Base-by-base conservation (phyloP, 2,113 vertebrate species). In the Sinocyclocheilus rhinocerous region DNA sequence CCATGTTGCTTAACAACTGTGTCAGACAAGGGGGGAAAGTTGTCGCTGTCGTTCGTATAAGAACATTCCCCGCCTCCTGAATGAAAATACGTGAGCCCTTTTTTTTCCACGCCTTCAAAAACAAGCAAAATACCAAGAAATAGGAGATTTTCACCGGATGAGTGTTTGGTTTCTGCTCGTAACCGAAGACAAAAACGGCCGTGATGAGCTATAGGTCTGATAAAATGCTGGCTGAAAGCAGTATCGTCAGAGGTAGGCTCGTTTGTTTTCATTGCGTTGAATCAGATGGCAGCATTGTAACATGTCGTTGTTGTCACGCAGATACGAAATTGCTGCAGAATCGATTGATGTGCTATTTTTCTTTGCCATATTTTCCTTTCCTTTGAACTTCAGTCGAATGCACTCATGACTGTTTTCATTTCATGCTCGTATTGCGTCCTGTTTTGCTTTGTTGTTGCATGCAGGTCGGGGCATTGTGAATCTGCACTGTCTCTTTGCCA, bases 61-160 rank as follows among this genome's bases (percentile, higher is more conserved):
- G 4, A 39, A 2, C 18, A 79, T 22, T 45, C 76, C 72, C 69
- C 88, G 69, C 85, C 85, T 61, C 20, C 59, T 57, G 22, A 52
- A 70, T 57, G 9, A 69, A 82, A 2, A 20, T 20, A 24, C 18
- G 26, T 11, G 84, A 26, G 26, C 24, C 6, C 5, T 76, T 26
- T 70, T 26, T 70, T 67, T 73, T 81, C 85, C 88, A 84, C 82
- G 85, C 88, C 88, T 82, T 15, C 42, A 33, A 70, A 70, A 52
- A 42, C 26, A 78, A 67, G 50, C 15, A 50, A 61, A 86, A 83
- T 75, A 84, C 16, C 63, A 57, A 70, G 85, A 70, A 86, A 81
- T 48, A 33, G 20, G 70, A 72, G 67, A 75, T 73, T 72, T 73
- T 61, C 4, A 3, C 26, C 39, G 76, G 65, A 80, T 69, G 36